Evolutionary conservation across 2,888 invertebrate genomes (phyloP).

Genomic region (Drosophila austrosaltans): DNA sequence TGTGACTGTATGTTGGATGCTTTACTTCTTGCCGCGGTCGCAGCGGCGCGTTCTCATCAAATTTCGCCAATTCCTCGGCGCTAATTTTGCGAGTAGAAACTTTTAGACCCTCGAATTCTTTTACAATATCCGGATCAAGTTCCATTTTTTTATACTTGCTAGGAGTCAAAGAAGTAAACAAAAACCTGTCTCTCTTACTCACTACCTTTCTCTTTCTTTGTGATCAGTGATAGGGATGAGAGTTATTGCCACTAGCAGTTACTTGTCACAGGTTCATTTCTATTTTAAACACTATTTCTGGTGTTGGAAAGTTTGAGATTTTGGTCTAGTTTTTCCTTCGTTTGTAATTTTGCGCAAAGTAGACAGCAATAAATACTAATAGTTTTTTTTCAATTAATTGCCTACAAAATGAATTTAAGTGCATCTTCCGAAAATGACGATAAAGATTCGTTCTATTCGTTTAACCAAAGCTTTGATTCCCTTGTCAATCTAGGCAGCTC

Average conservation of each 20-base stretch:
- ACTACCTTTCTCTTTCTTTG: not conserved
- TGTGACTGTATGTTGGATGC: conserved; percentile 84
- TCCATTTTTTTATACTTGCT: conserved; percentile 61
- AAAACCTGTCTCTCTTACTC: not conserved
- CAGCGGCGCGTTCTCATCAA: conserved; percentile 41
- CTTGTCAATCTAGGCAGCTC: not conserved
- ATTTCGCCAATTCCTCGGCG: conserved; percentile 57
- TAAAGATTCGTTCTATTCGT: not conserved
- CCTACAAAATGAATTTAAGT: not conserved
- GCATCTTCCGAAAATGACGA: not conserved
- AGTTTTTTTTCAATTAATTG: not conserved
- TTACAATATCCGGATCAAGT: conserved; percentile 76
- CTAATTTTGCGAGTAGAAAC: conserved; percentile 53
- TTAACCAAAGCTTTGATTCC: not conserved
- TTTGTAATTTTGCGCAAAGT: not conserved
- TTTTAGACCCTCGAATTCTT: conserved; percentile 68
- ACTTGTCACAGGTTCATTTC: conserved; percentile 1
- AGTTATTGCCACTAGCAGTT: not conserved
- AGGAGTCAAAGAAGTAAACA: not conserved
- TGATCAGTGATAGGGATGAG: not conserved
- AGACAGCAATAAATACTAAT: too few relatives aligned
- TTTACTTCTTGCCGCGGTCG: conserved; percentile 24
- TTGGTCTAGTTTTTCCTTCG: not conserved
- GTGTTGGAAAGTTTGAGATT: not conserved
- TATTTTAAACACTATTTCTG: not conserved